Percentiles rank a stretch among this genome's conserved stretches.
Evolutionary conservation across 2,113 vertebrate species (phyloP).

Genomic region (Paralichthys olivaceus): DNA sequence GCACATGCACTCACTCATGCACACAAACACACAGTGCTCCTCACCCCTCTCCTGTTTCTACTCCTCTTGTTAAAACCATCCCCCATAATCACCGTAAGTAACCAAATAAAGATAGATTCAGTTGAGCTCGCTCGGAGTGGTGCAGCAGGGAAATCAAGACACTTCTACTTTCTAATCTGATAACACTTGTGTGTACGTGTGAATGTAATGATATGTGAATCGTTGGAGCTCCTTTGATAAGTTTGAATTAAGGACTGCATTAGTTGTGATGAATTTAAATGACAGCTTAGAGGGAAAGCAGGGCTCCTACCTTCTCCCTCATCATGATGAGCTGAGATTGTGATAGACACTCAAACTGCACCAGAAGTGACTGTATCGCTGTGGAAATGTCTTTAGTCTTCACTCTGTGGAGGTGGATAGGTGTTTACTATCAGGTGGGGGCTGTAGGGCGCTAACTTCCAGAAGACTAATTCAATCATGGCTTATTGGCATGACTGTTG

Average conservation of each 20-base stretch:
- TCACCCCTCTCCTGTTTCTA: conserved; percentile 5
- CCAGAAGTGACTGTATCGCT: conserved; percentile 66
- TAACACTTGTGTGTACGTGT: background rate
- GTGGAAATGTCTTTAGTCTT: conserved; percentile 63
- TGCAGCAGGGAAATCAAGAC: conserved; percentile 5
- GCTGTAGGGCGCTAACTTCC: conserved; percentile 52
- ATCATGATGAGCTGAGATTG: conserved; percentile 45
- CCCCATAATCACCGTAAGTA: conserved; percentile 26
- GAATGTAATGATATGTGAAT: background rate
- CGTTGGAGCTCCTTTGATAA: conserved; percentile 52
- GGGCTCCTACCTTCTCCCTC: conserved; percentile 32
- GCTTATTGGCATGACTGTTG: conserved; percentile 72
- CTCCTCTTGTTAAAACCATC: conserved; percentile 7
- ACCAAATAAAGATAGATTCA: conserved; percentile 36
- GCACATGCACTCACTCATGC: background rate
- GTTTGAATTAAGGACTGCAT: conserved; percentile 56
- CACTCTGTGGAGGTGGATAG: conserved; percentile 52
- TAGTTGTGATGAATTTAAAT: conserved; percentile 62
- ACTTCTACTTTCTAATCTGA: conserved; percentile 35
- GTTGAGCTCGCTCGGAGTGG: background rate
- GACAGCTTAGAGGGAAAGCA: conserved; percentile 38
- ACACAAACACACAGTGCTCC: background rate
- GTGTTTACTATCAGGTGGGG: conserved; percentile 68
- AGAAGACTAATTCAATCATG: conserved; percentile 73
- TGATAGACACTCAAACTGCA: conserved; percentile 62